Evolutionary conservation across 2,113 vertebrate genomes (phyloP).

Genomic region (Apus apus): DNA sequence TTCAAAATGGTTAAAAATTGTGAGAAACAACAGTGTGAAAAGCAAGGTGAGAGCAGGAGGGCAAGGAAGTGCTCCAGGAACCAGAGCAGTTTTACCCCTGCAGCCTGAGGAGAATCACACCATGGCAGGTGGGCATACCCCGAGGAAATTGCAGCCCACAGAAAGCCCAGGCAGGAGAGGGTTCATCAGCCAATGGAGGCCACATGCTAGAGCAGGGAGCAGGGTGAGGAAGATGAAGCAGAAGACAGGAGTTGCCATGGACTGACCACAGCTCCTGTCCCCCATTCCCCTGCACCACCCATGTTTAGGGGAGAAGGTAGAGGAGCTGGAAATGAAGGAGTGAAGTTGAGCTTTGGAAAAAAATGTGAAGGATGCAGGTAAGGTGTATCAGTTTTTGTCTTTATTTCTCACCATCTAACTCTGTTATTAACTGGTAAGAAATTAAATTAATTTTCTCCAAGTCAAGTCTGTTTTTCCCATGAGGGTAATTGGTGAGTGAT

Average conservation of each 20-base stretch:
- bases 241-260: background rate
- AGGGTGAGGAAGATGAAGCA: rapidly evolving
- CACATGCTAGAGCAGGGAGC: background rate
- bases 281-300: rapidly evolving
- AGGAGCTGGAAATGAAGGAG: background rate
- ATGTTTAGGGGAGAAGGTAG: rapidly evolving
- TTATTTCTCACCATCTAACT: background rate
- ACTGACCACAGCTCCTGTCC: no score
- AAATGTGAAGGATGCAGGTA: background rate
- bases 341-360: background rate
- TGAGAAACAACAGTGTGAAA: background rate
- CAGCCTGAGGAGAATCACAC: no score
- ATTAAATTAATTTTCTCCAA: background rate
- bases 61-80: background rate
- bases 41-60: background rate
- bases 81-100: background rate
- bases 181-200: background rate
- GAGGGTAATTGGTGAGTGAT: background rate
- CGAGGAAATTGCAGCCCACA: background rate
- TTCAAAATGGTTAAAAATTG: rapidly evolving
- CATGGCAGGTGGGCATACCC: rapidly evolving
- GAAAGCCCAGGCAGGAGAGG: background rate
- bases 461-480: background rate
- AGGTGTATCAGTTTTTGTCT: background rate
- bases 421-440: background rate